Evolutionary conservation across 2,113 vertebrate species (phyloP).

Genomic region (Hippocampus barbouri): DNA sequence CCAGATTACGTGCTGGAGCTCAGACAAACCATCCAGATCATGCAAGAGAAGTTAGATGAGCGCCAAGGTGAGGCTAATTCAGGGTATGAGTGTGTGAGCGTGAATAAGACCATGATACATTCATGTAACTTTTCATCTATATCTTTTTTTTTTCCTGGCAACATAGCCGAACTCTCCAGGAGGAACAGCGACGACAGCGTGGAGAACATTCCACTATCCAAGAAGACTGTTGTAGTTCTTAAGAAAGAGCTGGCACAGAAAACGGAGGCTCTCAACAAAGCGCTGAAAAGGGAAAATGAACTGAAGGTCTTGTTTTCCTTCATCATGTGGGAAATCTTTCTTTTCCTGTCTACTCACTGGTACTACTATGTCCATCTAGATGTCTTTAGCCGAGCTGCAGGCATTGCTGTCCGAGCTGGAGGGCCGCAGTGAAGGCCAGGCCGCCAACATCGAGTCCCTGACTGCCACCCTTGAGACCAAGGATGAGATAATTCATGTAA

Average conservation of each 20-base stretch:
- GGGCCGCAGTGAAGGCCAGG: constrained; percentile 56
- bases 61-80: constrained; percentile 61
- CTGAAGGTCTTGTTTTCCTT: constrained; percentile 61
- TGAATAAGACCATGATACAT: background rate
- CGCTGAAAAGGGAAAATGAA: constrained; percentile 72
- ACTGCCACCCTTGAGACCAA: constrained; percentile 69
- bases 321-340: background rate
- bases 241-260: constrained; percentile 72
- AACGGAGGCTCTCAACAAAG: constrained; percentile 72
- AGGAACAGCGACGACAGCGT: constrained; percentile 53
- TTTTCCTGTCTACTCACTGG: background rate
- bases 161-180: constrained; percentile 63
- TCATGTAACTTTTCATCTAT: background rate
- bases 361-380: constrained; percentile 41
- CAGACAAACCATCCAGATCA: constrained; percentile 71
- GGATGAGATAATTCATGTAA: constrained; percentile 74
- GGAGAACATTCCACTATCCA: constrained; percentile 48
- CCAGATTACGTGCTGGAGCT: constrained; percentile 66
- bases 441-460: constrained; percentile 66
- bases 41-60: constrained; percentile 70
- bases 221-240: constrained; percentile 56
- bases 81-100: background rate
- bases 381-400: constrained; percentile 68
- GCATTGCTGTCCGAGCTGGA: constrained; percentile 63
- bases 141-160: constrained; percentile 9